These are phyloP conservation scores for Caradrina kadenii DNA, from an alignment of 2,888 invertebrate species.

Conservation along the genomic window DNA sequence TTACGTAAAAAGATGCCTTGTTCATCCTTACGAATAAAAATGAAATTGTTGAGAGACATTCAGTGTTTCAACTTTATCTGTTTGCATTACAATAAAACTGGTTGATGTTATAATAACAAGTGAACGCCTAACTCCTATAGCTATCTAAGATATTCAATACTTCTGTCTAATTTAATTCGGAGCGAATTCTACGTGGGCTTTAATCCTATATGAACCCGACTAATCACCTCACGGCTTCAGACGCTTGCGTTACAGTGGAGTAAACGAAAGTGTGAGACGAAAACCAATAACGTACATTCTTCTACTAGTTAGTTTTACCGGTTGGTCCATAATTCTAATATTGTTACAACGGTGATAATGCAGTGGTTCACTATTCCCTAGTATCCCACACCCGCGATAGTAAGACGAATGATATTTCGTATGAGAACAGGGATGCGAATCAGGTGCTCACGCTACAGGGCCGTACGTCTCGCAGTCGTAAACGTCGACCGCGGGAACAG, in stretches of 20 bases:
- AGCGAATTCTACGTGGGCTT: background rate
- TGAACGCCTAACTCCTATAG: background rate
- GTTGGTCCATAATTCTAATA: too few relatives aligned
- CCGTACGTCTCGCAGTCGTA: constrained; percentile 27
- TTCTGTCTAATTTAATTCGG: background rate
- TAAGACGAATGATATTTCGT: constrained; percentile 4
- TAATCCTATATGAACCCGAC: constrained; percentile 7
- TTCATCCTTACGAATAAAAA: constrained; percentile 2
- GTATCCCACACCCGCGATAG: background rate
- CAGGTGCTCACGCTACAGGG: constrained; percentile 23
- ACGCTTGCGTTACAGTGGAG: background rate
- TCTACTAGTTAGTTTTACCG: background rate
- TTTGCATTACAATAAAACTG: background rate
- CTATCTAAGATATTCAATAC: background rate
- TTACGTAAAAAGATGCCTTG: constrained; percentile 4
- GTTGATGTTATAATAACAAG: background rate
- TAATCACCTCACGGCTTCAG: background rate
- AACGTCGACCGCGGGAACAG: constrained; percentile 14
- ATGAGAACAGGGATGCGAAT: background rate
- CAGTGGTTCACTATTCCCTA: background rate
- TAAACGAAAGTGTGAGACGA: background rate
- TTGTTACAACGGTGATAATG: background rate
- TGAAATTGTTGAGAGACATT: constrained; percentile 7
- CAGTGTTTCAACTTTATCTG: background rate
- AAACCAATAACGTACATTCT: constrained; percentile 1